Percentiles rank a stretch among this genome's conserved stretches.
Evolutionary conservation across 1,140 invertebrate species (phyloP).

Genomic region (Drosophila repleta): DNA sequence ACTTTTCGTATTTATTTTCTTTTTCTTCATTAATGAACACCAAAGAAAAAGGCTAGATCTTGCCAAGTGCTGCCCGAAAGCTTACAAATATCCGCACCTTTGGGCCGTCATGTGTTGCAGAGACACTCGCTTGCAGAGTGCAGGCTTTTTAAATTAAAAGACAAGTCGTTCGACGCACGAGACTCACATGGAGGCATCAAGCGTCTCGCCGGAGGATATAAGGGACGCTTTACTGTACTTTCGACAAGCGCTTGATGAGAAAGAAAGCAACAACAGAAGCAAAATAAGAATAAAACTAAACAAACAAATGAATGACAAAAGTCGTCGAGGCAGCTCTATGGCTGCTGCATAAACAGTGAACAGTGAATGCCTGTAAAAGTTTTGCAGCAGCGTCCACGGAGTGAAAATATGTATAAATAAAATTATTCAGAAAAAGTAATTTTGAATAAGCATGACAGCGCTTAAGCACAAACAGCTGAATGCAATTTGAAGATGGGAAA

Average conservation of each 20-base stretch:
- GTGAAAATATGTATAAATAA: conserved; percentile 77
- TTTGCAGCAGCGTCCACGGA: conserved; percentile 38
- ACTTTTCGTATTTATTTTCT: too few relatives aligned
- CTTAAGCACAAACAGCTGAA: conserved; percentile 76
- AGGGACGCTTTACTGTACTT: conserved; percentile 45
- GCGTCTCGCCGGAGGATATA: conserved; percentile 27
- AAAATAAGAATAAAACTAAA: conserved; percentile 61
- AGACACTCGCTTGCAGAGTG: conserved; percentile 1
- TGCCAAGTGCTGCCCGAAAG: background rate
- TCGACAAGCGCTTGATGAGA: conserved; percentile 49
- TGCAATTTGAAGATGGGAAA: conserved; percentile 70
- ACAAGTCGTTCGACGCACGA: conserved; percentile 13
- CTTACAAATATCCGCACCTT: conserved; percentile 14
- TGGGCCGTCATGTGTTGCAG: background rate
- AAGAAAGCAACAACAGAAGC: conserved; percentile 23
- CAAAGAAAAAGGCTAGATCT: background rate
- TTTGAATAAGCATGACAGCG: conserved; percentile 75
- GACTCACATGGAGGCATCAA: conserved; percentile 34
- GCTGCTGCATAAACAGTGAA: conserved; percentile 19
- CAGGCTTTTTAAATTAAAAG: conserved; percentile 51
- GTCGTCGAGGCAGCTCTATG: conserved; percentile 40
- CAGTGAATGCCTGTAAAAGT: conserved; percentile 40
- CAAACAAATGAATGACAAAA: conserved; percentile 75
- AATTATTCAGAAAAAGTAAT: conserved; percentile 77
- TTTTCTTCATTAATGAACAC: too few relatives aligned